Conservation (phyloP, 2,113 vertebrate genomes). For the Malaclemys terrapin region DNA sequence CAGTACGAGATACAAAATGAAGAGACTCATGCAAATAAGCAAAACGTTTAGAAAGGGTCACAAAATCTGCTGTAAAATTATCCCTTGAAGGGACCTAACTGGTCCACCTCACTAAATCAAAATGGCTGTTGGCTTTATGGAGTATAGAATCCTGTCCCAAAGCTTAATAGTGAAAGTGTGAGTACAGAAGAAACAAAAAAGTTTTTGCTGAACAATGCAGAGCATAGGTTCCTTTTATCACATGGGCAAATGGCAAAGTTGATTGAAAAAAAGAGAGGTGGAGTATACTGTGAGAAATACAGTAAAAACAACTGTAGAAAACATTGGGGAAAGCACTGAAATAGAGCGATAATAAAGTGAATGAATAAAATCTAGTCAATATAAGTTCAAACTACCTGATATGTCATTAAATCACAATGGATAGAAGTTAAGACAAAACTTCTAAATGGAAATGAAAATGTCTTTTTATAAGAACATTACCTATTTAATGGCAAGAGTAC, state of each 20-base stretch:
- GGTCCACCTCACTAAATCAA: background rate
- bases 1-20: background rate
- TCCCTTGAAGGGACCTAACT: accelerated
- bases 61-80: background rate
- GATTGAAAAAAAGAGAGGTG: accelerated
- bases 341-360: background rate
- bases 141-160: background rate
- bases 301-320: background rate
- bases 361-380: background rate
- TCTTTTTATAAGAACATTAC: background rate
- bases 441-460: background rate
- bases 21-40: background rate
- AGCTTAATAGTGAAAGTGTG: accelerated
- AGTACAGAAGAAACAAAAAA: background rate
- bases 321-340: background rate
- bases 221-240: accelerated
- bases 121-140: background rate
- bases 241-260: background rate
- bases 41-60: too few relatives aligned
- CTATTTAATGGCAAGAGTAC: accelerated
- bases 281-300: background rate
- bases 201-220: accelerated
- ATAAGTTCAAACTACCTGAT: background rate
- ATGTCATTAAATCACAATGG: background rate
- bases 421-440: background rate